Conservation (phyloP, 2,797 vertebrate species). For the Taeniopygia guttata region DNA sequence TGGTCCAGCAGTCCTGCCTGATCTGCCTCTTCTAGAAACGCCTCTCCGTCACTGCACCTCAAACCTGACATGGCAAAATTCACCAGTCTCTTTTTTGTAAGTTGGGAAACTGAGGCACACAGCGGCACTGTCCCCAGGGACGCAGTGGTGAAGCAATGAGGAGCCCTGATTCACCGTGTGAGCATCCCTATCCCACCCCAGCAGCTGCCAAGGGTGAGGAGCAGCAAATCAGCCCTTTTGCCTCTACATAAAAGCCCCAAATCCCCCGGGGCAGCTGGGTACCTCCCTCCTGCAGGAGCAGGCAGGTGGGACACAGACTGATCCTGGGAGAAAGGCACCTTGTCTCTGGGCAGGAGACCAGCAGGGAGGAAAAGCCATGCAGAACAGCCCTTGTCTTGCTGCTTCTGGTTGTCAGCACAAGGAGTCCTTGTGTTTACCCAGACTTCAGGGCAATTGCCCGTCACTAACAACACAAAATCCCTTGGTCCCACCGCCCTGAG, state of each 20-base stretch:
- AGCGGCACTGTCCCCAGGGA: accelerated
- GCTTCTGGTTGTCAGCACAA: slow-evolving; percentile 20
- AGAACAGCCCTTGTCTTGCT: neutral
- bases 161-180: neutral
- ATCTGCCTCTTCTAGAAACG: neutral
- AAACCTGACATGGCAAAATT: neutral
- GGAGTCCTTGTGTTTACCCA: slow-evolving; percentile 5
- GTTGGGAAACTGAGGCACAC: neutral
- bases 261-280: neutral
- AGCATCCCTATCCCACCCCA: neutral
- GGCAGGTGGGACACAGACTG: neutral
- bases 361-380: neutral
- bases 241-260: neutral
- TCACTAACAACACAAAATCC: slow-evolving; percentile 59
- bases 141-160: neutral
- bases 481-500: neutral
- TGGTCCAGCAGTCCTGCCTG: neutral
- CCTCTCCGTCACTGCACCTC: neutral
- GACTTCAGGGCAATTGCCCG: neutral
- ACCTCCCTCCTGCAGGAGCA: neutral
- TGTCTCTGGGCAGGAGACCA: neutral
- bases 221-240: neutral
- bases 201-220: neutral
- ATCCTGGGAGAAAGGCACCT: neutral
- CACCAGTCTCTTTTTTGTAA: neutral